These are phyloP conservation scores for Boloria euphrosyne DNA, from an alignment of 2,888 invertebrate species.

Conservation along the genomic window DNA sequence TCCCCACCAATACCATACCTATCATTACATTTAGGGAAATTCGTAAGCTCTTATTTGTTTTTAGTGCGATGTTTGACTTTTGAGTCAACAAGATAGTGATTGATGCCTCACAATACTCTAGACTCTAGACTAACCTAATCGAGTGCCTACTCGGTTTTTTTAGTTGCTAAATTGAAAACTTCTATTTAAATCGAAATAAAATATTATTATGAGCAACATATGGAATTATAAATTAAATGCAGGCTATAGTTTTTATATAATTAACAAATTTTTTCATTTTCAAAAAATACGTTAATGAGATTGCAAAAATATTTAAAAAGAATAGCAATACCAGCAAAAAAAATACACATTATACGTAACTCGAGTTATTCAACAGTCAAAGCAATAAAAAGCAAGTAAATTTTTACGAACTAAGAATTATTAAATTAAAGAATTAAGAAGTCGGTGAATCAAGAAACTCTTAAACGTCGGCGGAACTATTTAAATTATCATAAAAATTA, in stretches of 20 bases:
- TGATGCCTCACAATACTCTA: neutral
- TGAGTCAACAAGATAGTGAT: slow-evolving; percentile 1
- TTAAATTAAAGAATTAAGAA: slow-evolving; percentile 27
- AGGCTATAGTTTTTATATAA: no score
- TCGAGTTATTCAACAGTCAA: slow-evolving; percentile 25
- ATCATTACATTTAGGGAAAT: slow-evolving; percentile 21
- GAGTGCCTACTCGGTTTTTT: no score
- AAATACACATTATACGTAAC: slow-evolving; percentile 22
- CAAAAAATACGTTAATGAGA: neutral
- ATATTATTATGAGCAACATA: neutral
- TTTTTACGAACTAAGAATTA: slow-evolving; percentile 27
- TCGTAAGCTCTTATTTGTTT: slow-evolving; percentile 8
- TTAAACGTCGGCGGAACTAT: slow-evolving; percentile 42
- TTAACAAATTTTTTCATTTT: neutral
- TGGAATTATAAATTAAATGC: neutral
- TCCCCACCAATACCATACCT: slow-evolving; percentile 38
- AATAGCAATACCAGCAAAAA: slow-evolving; percentile 10
- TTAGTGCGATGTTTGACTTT: neutral
- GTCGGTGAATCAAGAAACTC: slow-evolving; percentile 37
- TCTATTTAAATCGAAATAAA: neutral
- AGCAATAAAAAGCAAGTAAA: slow-evolving; percentile 28
- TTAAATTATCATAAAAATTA: slow-evolving; percentile 55
- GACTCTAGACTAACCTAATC: neutral
- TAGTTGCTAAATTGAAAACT: no score
- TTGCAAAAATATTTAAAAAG: slow-evolving; percentile 9